These are phyloP conservation scores for Amblyteles armatorius DNA, from an alignment of 2,888 invertebrate species.

Conservation along the genomic window DNA sequence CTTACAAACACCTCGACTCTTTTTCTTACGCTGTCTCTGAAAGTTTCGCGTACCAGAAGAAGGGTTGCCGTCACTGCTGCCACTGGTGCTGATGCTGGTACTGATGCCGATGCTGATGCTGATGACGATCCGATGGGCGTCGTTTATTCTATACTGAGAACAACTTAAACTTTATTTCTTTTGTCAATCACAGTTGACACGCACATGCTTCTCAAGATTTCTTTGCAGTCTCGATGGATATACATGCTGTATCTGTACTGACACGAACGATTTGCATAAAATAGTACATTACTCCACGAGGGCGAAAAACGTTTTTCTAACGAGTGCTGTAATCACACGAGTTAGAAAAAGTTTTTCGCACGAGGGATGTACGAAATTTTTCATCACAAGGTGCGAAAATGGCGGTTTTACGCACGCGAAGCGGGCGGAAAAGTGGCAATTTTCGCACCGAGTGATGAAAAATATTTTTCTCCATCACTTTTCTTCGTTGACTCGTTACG, in stretches of 20 bases:
- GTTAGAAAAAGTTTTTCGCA: too few relatives aligned
- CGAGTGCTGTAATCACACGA: too few relatives aligned
- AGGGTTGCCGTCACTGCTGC: constrained; percentile 8
- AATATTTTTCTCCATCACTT: too few relatives aligned
- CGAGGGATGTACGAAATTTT: neutral
- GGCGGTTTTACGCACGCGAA: neutral
- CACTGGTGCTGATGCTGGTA: neutral
- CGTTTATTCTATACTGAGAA: neutral
- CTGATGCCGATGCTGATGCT: neutral
- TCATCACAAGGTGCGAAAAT: too few relatives aligned
- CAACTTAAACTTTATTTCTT: constrained; percentile 11
- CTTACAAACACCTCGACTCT: constrained; percentile 36
- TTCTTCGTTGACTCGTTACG: too few relatives aligned
- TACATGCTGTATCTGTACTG: neutral
- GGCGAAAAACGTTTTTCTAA: too few relatives aligned
- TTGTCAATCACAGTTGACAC: constrained; percentile 1
- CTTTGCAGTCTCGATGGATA: neutral
- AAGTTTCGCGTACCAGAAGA: neutral
- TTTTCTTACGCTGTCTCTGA: constrained; percentile 5
- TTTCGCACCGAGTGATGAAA: too few relatives aligned
- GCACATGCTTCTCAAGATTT: neutral
- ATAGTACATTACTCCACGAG: neutral
- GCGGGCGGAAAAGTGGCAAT: neutral
- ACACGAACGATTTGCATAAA: neutral
- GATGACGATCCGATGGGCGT: neutral